These are phyloP conservation scores for Phymastichus coffea DNA, from an alignment of 1,140 invertebrate genomes.

Conservation along the genomic window DNA sequence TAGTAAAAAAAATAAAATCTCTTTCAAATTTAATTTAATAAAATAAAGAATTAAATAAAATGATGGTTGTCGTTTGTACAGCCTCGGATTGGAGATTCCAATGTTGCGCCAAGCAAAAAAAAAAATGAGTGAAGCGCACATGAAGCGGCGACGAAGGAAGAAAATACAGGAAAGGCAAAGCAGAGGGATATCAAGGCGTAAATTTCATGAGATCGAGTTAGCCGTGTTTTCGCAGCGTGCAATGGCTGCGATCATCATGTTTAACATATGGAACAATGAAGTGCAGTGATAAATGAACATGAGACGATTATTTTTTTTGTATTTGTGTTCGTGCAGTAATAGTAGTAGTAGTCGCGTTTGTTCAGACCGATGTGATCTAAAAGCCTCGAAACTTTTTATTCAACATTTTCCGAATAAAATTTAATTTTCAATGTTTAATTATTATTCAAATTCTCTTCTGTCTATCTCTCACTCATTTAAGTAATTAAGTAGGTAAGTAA, in stretches of 20 bases:
- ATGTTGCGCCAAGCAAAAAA: not conserved
- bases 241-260: constrained; percentile 38
- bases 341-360: constrained; percentile 17
- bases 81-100: not conserved
- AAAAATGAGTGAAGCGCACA: constrained; percentile 10
- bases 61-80: too few relatives aligned
- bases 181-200: constrained; percentile 13
- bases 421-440: too few relatives aligned
- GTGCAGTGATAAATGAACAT: not conserved
- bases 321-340: too few relatives aligned
- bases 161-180: constrained; percentile 1
- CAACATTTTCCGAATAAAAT: too few relatives aligned
- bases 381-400: too few relatives aligned
- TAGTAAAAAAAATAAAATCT: not conserved
- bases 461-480: constrained; percentile 27
- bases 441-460: not conserved
- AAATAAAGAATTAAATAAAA: constrained; percentile 10
- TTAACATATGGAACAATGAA: constrained; percentile 12
- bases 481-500: constrained; percentile 45
- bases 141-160: constrained; percentile 6
- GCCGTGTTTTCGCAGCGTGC: constrained; percentile 30
- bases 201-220: constrained; percentile 49
- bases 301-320: not conserved
- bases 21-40: not conserved
- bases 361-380: constrained; percentile 10